phyloP scores from a whole-genome alignment of 2,888 invertebrate genomes.

The Stramonita haemastoma region DNA sequence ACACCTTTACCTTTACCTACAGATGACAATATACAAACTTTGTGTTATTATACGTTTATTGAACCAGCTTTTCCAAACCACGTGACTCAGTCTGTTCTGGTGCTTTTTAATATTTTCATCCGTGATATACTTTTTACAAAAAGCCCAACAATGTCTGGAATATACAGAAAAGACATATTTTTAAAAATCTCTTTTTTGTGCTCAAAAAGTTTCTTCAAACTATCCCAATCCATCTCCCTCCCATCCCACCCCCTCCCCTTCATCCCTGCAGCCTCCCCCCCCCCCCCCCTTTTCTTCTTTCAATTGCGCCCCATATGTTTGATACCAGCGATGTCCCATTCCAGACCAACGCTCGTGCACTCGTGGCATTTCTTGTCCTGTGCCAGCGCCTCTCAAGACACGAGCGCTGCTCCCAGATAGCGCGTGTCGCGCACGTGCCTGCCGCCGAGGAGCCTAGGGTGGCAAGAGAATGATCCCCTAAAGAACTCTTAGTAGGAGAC shows the following conservation, averaged over 20 bases:
- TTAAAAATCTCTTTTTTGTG: no score
- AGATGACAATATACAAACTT: no score
- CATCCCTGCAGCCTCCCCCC: not conserved
- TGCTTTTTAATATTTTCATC: no score
- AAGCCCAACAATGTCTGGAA: no score
- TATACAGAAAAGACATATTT: no score
- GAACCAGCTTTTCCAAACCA: no score
- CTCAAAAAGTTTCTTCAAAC: not conserved
- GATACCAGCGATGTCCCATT: slow-evolving; percentile 6
- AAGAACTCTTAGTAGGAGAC: not conserved
- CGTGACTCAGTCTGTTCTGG: no score
- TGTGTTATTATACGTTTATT: no score
- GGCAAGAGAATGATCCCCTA: not conserved
- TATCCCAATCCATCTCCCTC: not conserved
- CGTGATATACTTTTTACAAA: no score
- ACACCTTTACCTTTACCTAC: no score
- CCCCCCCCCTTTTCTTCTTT: not conserved
- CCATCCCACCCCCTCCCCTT: not conserved
- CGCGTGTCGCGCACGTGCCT: slow-evolving; percentile 42
- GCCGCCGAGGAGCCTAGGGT: slow-evolving; percentile 11
- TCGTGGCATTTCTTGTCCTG: slow-evolving; percentile 36
- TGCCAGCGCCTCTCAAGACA: slow-evolving; percentile 17
- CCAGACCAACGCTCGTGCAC: not conserved
- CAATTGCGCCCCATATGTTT: slow-evolving; percentile 22
- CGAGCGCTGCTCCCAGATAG: slow-evolving; percentile 18